Conservation (phyloP, 2,797 vertebrate species). For the Rhinophrynus dorsalis region DNA sequence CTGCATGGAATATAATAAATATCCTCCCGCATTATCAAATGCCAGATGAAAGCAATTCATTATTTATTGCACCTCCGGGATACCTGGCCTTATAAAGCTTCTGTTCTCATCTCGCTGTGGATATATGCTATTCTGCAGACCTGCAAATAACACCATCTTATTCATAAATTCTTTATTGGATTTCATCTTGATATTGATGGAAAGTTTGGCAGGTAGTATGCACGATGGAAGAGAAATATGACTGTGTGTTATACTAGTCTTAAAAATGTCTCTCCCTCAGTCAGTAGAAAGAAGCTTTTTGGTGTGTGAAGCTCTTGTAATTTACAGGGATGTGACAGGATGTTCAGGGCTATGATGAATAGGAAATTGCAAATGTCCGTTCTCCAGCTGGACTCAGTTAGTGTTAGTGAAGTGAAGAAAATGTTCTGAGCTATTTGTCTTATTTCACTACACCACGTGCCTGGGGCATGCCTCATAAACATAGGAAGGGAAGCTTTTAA, state of each 20-base stretch:
- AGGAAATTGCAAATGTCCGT: conserved; percentile 45
- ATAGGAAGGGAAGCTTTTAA: conserved; percentile 19
- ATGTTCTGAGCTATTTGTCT: conserved; percentile 54
- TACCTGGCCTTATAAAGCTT: conserved; percentile 48
- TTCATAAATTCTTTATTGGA: conserved; percentile 51
- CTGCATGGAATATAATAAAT: conserved; percentile 42
- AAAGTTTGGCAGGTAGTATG: conserved; percentile 40
- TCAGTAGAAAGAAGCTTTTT: conserved; percentile 26
- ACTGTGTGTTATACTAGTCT: conserved; percentile 9
- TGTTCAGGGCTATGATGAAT: conserved; percentile 55
- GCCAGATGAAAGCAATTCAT: conserved; percentile 50
- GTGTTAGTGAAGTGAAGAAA: conserved; percentile 40
- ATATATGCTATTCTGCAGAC: conserved; percentile 27
- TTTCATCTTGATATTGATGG: conserved; percentile 46
- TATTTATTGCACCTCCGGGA: conserved; percentile 47
- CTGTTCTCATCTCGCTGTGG: conserved; percentile 35
- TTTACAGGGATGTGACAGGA: conserved; percentile 46
- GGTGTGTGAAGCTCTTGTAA: conserved; percentile 46
- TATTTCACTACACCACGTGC: conserved; percentile 27
- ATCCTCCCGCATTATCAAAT: conserved; percentile 49
- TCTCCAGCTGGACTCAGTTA: conserved; percentile 56
- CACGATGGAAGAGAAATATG: conserved; percentile 38
- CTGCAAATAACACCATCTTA: conserved; percentile 46
- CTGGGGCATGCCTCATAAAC: not conserved
- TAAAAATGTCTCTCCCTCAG: conserved; percentile 33